phyloP scores from a whole-genome alignment of 2,888 invertebrate genomes.

The Fragum fragum region DNA sequence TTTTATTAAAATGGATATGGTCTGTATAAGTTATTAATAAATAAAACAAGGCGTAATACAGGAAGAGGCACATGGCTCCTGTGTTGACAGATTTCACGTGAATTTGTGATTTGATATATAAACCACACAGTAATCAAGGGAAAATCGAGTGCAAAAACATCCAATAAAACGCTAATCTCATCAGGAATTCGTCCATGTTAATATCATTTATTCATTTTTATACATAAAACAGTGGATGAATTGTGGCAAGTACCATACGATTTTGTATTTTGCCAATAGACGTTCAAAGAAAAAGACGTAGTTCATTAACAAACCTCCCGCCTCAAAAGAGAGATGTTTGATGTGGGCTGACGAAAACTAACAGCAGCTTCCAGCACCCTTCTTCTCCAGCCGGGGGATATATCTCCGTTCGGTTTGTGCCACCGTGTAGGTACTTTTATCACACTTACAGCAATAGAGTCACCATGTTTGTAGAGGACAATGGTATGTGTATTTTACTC shows the following conservation, averaged over 20 bases:
- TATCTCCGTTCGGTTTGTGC: neutral
- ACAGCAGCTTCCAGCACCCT: constrained; percentile 17
- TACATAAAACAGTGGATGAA: constrained; percentile 22
- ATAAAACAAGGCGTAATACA: neutral
- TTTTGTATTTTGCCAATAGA: constrained; percentile 33
- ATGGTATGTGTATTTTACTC: too few species aligned
- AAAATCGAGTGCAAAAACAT: constrained; percentile 14
- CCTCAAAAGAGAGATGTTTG: constrained; percentile 22
- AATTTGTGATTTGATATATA: neutral
- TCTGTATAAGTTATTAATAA: too few species aligned
- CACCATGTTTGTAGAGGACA: too few species aligned
- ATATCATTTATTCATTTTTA: constrained; percentile 34
- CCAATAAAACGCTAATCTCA: neutral
- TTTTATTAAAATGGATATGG: too few species aligned
- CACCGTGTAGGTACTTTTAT: too few species aligned
- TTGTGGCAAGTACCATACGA: constrained; percentile 23
- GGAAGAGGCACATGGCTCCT: neutral
- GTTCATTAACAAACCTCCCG: constrained; percentile 31
- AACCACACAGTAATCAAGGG: constrained; percentile 5
- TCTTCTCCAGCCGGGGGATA: neutral
- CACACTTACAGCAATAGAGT: too few species aligned
- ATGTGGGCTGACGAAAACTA: constrained; percentile 14
- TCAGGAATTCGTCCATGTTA: constrained; percentile 13
- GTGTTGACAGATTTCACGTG: constrained; percentile 16
- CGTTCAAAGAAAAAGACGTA: constrained; percentile 29